Conservation (phyloP, 2,113 vertebrate species). For the Callipepla californica region DNA sequence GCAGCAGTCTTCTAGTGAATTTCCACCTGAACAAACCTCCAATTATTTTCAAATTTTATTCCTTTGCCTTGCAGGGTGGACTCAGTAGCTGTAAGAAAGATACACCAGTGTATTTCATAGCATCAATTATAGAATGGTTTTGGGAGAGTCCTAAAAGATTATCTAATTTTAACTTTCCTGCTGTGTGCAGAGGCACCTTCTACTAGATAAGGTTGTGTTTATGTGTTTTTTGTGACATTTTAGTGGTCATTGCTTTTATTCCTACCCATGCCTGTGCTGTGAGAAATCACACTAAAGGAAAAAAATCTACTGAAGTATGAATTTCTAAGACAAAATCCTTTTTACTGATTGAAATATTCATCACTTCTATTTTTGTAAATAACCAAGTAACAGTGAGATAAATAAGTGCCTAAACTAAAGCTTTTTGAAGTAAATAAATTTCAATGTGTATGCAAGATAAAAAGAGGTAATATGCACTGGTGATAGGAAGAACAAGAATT, state of each 20-base stretch:
- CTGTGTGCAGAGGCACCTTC: no score
- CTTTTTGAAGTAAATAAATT: background rate
- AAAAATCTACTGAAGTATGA: background rate
- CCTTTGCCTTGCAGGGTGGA: background rate
- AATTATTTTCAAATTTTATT: background rate
- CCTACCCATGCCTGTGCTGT: background rate
- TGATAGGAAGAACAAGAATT: background rate
- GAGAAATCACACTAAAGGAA: background rate
- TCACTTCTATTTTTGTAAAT: background rate
- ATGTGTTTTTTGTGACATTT: background rate
- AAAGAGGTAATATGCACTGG: background rate
- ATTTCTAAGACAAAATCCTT: background rate
- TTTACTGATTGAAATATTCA: background rate
- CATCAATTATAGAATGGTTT: background rate
- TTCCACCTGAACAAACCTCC: background rate
- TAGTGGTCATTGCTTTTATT: fast-evolving
- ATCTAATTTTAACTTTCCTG: no score
- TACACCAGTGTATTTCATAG: background rate
- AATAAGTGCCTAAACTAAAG: background rate
- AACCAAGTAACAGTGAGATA: background rate
- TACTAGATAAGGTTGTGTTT: background rate
- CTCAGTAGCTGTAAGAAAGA: background rate
- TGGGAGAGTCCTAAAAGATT: no score
- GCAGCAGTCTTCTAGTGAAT: background rate
- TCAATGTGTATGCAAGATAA: background rate